These are phyloP conservation scores for Drymodes brunneopygia DNA, from an alignment of 2,113 vertebrate species.

Conservation along the genomic window DNA sequence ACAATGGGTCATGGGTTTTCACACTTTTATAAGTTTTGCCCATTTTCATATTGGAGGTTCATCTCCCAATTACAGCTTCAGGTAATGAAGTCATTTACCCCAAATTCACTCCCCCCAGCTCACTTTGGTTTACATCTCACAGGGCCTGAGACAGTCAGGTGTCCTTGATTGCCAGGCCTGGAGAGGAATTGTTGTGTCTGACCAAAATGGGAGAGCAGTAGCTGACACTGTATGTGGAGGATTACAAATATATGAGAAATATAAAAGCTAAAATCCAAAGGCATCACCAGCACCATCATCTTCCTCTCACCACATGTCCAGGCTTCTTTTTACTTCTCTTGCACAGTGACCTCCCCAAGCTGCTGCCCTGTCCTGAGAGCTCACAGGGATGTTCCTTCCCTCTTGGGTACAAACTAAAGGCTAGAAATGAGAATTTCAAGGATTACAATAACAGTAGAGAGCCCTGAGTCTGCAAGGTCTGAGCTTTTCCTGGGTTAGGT, in stretches of 20 bases:
- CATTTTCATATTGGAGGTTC: neutral
- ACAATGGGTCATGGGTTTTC: fast-evolving
- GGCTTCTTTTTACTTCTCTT: neutral
- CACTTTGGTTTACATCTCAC: neutral
- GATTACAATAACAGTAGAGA: fast-evolving
- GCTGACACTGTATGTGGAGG: fast-evolving
- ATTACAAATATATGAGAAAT: fast-evolving
- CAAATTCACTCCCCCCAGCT: neutral
- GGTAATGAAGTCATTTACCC: neutral
- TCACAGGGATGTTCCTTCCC: neutral
- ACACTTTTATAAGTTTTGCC: no score
- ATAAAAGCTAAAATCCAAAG: neutral
- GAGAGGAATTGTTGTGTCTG: neutral
- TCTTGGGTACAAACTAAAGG: fast-evolving
- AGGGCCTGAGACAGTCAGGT: neutral
- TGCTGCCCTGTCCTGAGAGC: neutral
- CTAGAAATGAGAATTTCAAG: neutral
- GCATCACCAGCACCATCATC: neutral
- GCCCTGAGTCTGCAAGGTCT: no score
- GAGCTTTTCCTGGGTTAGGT: neutral
- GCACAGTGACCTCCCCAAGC: neutral
- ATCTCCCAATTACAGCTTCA: neutral
- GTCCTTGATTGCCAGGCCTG: neutral
- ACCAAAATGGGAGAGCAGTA: neutral
- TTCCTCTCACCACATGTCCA: neutral